These are phyloP conservation scores for Petrolisthes cinctipes DNA, from an alignment of 2,888 invertebrate genomes.

Conservation along the genomic window DNA sequence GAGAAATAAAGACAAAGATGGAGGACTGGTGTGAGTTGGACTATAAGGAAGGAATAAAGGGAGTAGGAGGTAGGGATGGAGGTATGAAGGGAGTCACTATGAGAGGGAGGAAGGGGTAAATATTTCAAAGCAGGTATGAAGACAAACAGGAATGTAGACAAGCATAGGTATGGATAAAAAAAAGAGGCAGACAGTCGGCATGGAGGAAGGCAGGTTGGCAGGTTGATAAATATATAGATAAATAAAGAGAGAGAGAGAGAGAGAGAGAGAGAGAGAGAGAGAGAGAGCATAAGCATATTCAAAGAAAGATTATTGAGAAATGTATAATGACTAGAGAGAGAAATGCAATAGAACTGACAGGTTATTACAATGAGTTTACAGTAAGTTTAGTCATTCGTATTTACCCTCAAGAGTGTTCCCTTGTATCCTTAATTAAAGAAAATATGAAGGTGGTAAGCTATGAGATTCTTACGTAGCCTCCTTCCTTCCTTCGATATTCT, in stretches of 20 bases:
- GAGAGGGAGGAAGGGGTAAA: not conserved
- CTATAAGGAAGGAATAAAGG: not conserved
- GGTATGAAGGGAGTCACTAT: not conserved
- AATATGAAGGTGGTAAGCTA: no score
- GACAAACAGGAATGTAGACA: not conserved
- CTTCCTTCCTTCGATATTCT: no score
- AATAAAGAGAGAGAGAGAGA: conserved; percentile 7
- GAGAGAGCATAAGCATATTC: not conserved
- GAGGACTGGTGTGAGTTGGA: not conserved
- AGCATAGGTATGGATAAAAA: not conserved
- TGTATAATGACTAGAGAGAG: not conserved
- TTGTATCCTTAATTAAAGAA: no score
- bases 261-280: not conserved
- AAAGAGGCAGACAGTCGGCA: not conserved
- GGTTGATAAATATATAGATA: not conserved
- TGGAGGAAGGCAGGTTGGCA: not conserved
- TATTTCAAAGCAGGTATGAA: not conserved
- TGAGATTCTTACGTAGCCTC: no score
- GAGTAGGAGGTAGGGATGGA: not conserved
- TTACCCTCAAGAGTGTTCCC: no score
- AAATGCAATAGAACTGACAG: not conserved
- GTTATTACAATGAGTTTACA: no score
- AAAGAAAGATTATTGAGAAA: not conserved
- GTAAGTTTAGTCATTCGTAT: no score
- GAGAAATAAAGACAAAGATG: not conserved